Evolutionary conservation across 2,888 invertebrate species (phyloP).

Genomic region (Liodrosophila aerea): DNA sequence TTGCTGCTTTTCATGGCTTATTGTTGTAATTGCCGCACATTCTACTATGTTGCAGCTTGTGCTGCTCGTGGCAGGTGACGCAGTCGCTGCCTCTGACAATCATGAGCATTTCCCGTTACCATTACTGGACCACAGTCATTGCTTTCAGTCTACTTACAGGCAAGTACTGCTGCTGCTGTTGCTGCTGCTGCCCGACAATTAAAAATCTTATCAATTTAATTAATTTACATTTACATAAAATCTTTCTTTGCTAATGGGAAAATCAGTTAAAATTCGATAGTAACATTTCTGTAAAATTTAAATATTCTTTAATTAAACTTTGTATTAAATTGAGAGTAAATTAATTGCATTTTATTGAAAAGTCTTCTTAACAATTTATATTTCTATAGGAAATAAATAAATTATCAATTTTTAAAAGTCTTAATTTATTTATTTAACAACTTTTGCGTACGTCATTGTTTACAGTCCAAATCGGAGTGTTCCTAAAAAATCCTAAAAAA

Average conservation of each 20-base stretch:
- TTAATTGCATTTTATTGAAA: too few relatives aligned
- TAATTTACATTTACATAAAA: slow-evolving; percentile 6
- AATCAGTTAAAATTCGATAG: too few relatives aligned
- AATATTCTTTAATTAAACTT: too few relatives aligned
- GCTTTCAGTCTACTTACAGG: slow-evolving; percentile 35
- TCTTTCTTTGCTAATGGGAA: not conserved
- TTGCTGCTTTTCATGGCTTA: slow-evolving; percentile 34
- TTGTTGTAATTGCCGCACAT: slow-evolving; percentile 56
- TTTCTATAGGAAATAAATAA: too few relatives aligned
- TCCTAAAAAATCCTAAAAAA: too few relatives aligned
- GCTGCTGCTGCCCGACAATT: slow-evolving; percentile 16
- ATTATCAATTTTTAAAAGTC: too few relatives aligned
- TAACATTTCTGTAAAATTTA: too few relatives aligned
- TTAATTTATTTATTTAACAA: too few relatives aligned
- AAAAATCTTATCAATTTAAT: slow-evolving; percentile 13
- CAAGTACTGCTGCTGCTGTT: slow-evolving; percentile 7
- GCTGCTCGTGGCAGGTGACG: slow-evolving; percentile 55
- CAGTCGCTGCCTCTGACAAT: slow-evolving; percentile 49
- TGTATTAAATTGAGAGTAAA: too few relatives aligned
- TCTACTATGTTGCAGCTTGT: slow-evolving; percentile 38
- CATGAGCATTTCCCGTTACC: slow-evolving; percentile 42
- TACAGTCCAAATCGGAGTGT: too few relatives aligned
- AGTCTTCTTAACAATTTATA: too few relatives aligned
- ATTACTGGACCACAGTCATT: not conserved
- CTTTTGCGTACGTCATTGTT: too few relatives aligned